Evolutionary conservation across 1,140 invertebrate species (phyloP), one percentile per base, ranked within the genome.

Genomic region (Anoplophora glabripennis): DNA sequence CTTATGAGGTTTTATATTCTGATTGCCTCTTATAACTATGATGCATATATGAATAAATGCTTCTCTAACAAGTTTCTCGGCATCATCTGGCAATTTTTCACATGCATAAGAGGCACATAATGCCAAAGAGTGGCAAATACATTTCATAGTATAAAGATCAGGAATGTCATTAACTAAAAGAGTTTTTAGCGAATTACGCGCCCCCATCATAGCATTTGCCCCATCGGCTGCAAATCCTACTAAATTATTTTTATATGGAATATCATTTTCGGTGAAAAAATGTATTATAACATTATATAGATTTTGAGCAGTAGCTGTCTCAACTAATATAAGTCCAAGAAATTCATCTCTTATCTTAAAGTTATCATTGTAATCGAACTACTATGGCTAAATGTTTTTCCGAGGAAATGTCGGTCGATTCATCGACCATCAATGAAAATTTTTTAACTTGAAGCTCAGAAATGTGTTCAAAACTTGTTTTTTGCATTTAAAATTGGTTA

Each of bases 181-280:
- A 15, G 44, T 17, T 11, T 12, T 46, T 21, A 17, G 12, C 21
- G 73, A 77, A 67, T 76, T 53, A 21, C 74, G 21, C 35, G 53
- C n/a, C 18, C 75, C 74, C 60, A 75, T 69, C 70, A 76, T 77
- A 8, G 55, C 46, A 45, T 70, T 75, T 10, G 73, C 66, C 0
- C 70, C 71, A 63, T 76, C 75, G 56, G 72, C 57, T 45, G 67
- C 72, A 69, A 76, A 77, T 9, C 74, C 71, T 48, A 74, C 59
- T 53, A 75, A 61, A 57, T 77, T 72, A 51, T 63, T 11, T 64
- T 72, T 69, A 49, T 65, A 73, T 4, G 69, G 70, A 72, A 75
- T 73, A 59, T 72, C 58, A 40, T 71, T 47, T 38, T 66, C 40
- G 18, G 56, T 40, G 61, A 76, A 72, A 64, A 65, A 70, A 28